A percentile compares a stretch with the other conserved stretches of the same genome.
Conservation (phyloP, 2,113 vertebrate species). For the Apistogramma diplotaenia region DNA sequence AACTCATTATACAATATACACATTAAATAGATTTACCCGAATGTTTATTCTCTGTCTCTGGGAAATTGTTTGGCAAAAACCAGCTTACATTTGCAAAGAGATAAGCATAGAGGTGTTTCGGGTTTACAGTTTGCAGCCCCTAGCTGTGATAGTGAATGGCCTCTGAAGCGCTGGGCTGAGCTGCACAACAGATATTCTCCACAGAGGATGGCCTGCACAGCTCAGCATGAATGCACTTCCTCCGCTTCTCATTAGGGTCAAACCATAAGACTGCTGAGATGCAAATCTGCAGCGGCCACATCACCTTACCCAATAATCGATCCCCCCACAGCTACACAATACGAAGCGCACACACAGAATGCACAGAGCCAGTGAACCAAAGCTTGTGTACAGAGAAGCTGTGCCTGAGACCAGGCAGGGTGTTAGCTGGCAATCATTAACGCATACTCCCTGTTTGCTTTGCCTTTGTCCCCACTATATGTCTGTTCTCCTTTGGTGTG, state of each 20-base stretch:
- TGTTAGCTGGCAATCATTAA: slow-evolving; percentile 69
- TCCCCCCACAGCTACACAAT: slow-evolving; percentile 9
- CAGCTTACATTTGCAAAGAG: neutral
- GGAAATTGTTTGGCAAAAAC: slow-evolving; percentile 5
- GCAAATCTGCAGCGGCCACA: slow-evolving; percentile 13
- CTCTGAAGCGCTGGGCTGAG: neutral
- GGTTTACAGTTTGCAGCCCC: slow-evolving; percentile 5
- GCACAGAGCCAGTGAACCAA: slow-evolving; percentile 23
- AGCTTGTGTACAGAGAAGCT: slow-evolving; percentile 45
- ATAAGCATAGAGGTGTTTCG: slow-evolving; percentile 12
- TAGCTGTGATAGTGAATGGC: neutral
- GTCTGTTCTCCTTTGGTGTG: slow-evolving; percentile 22
- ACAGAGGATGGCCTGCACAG: neutral
- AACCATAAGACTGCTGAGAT: slow-evolving; percentile 31
- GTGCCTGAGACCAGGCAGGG: slow-evolving; percentile 47
- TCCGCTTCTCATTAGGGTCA: slow-evolving; percentile 42
- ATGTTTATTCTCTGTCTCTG: neutral
- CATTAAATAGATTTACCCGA: neutral
- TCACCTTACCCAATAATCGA: slow-evolving; percentile 26
- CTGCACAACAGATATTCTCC: neutral
- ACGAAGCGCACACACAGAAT: neutral
- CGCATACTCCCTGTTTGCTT: slow-evolving; percentile 54
- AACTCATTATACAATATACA: neutral
- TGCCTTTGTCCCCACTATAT: slow-evolving; percentile 8
- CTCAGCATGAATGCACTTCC: slow-evolving; percentile 21